Base-by-base conservation (phyloP, 2,888 invertebrate species). In the Eupithecia abbreviata region DNA sequence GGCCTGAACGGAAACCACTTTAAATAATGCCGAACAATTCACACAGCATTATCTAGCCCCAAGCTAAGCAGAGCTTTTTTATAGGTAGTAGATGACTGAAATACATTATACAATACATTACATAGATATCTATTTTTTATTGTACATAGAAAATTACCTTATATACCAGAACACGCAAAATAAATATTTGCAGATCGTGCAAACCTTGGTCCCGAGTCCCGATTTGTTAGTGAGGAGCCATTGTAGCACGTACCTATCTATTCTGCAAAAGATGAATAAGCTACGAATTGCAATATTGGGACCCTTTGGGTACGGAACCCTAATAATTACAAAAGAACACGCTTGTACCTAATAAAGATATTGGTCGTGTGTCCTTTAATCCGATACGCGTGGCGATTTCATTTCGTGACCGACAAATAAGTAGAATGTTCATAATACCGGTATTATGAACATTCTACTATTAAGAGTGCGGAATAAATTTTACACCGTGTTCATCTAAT, bases 331-430 rank as follows among this genome's bases (percentile, higher is more conserved):
- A 78, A 78, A 71, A 49, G 67, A 73, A 30, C 43, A 65, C 62
- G 80, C 80, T 30, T 62, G 72, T 74, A 72, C 80, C 85, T 87
- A 86, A 88, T 86, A 88, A 84, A 88, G 87, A 89, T 85, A 87
- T 87, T 84, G 83, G 83, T 66, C 82, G 84, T 86, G 81, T 83
- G 86, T 83, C 89, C 69, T 82, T 82, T 93, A 93, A 95, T 92
- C 94, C 92, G 58, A 71, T 81, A 82, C 95, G 92, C 95, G 95
- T 90, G 95, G 83, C 93, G 79, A 84, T 92, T 92, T 94, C 93
- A 93, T 94, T 93, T 91, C 85, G 86, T 82, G 83, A 82, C 91
- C 90, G 86, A 89, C 91, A 91, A 93, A 93, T 94, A 92, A 92
- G 92, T 85, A 90, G 89, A 87, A 15, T 92, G 93, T 91, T 93